Percentiles rank a stretch among this genome's conserved stretches.
Evolutionary conservation across 2,888 invertebrate genomes (phyloP).

Genomic region (Allolobophora icterica): DNA sequence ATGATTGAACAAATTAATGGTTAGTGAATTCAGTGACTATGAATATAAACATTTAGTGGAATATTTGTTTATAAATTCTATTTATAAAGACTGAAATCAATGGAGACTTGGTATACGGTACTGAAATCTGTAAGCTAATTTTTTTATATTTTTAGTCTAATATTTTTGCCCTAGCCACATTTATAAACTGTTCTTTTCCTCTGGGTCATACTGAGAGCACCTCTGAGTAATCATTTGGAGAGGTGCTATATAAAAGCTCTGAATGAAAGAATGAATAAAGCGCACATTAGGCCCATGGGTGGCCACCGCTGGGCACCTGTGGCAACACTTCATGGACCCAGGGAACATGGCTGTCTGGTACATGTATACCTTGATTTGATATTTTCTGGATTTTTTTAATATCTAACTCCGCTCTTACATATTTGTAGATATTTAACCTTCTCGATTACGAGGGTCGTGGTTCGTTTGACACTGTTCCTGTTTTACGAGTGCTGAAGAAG

Average conservation of each 20-base stretch:
- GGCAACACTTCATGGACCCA: not conserved
- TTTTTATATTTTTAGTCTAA: not conserved
- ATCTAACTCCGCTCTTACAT: no score
- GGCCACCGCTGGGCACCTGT: not conserved
- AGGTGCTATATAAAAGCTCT: no score
- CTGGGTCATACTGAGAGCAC: no score
- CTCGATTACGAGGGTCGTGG: not conserved
- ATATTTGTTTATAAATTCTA: no score
- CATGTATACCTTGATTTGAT: no score
- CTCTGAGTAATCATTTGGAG: no score
- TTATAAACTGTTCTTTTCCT: not conserved
- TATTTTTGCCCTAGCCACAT: not conserved
- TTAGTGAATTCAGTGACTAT: no score
- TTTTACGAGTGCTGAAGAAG: not conserved
- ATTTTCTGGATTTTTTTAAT: not conserved
- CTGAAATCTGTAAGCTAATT: not conserved
- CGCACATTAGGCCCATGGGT: not conserved
- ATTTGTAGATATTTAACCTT: not conserved
- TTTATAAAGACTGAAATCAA: no score
- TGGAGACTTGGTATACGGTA: not conserved
- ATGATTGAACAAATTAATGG: no score
- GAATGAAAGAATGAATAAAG: no score
- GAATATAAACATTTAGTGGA: no score
- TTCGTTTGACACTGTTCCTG: not conserved
- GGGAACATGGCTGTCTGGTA: not conserved